These are phyloP conservation scores for Encarsia formosa DNA, from an alignment of 2,888 invertebrate species.

Conservation along the genomic window DNA sequence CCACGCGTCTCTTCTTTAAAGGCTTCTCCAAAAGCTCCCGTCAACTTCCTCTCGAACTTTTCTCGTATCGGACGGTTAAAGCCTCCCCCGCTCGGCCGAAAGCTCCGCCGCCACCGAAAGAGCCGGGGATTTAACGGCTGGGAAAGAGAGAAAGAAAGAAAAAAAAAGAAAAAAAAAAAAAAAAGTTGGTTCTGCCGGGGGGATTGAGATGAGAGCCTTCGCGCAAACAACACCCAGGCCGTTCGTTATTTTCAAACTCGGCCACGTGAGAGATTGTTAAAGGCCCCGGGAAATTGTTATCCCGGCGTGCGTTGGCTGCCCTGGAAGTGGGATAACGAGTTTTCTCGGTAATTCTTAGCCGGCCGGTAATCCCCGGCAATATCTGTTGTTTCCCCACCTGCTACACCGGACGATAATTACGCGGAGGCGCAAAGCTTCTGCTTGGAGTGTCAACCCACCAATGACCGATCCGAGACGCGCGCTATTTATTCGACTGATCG, in stretches of 20 bases:
- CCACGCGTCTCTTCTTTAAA: neutral
- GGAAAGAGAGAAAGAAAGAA: too few relatives aligned
- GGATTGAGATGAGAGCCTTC: too few relatives aligned
- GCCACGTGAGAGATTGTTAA: neutral
- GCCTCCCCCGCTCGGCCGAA: constrained; percentile 24
- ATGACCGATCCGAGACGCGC: too few relatives aligned
- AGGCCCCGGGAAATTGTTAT: neutral
- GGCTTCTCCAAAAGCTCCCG: neutral
- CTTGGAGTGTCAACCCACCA: neutral
- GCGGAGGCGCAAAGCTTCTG: constrained; percentile 15
- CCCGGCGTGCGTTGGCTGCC: neutral
- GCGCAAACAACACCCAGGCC: neutral
- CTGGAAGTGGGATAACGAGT: neutral
- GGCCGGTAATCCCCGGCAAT: too few relatives aligned
- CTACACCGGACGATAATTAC: constrained; percentile 24
- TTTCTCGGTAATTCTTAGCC: constrained; percentile 21
- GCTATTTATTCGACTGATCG: too few relatives aligned
- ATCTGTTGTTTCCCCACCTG: too few relatives aligned
- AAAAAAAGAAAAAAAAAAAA: too few relatives aligned
- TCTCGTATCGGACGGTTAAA: constrained; percentile 28
- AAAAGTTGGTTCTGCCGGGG: constrained; percentile 19
- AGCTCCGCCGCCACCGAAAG: constrained; percentile 24
- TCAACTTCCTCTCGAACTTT: constrained; percentile 25
- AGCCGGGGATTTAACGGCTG: constrained; percentile 27
- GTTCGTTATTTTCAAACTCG: neutral